Percentiles rank a stretch among this genome's conserved stretches.
Evolutionary conservation across 2,888 invertebrate genomes (phyloP).

Genomic region (Nomada fucata): DNA sequence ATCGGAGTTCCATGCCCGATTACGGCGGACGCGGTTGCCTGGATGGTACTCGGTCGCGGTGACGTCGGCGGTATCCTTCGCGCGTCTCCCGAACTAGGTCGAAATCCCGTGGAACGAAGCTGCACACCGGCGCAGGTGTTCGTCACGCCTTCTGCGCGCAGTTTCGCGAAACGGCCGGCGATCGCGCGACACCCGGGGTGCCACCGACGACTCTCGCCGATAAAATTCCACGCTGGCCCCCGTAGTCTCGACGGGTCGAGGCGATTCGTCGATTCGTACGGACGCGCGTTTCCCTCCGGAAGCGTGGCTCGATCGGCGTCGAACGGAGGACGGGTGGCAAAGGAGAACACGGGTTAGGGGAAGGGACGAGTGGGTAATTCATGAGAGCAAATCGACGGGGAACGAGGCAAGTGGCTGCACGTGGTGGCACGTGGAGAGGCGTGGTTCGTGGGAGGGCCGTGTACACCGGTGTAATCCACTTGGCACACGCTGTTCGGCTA

Average conservation of each 20-base stretch:
- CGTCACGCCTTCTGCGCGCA: not conserved
- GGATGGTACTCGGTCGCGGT: not conserved
- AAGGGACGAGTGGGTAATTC: slow-evolving; percentile 38
- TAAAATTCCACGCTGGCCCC: not conserved
- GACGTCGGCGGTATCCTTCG: slow-evolving; percentile 23
- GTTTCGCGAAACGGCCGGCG: slow-evolving; percentile 14
- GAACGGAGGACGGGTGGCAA: not conserved
- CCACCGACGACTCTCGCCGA: not conserved
- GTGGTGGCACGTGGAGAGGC: slow-evolving; percentile 79
- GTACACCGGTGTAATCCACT: slow-evolving; percentile 75
- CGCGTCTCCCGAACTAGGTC: too few species aligned
- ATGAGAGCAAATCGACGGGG: slow-evolving; percentile 39
- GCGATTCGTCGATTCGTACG: too few species aligned
- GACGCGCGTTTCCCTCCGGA: not conserved
- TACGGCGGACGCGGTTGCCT: not conserved
- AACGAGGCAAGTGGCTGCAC: slow-evolving; percentile 57
- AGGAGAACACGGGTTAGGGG: not conserved
- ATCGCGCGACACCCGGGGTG: slow-evolving; percentile 43
- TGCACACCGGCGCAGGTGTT: not conserved
- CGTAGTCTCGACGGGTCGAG: not conserved
- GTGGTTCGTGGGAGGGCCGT: slow-evolving; percentile 78
- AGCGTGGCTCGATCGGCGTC: not conserved
- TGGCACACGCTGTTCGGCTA: slow-evolving; percentile 77
- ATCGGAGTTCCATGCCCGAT: slow-evolving; percentile 41
- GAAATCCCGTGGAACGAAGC: not conserved